Base-by-base conservation (phyloP, 1,140 invertebrate species). In the Nasonia giraulti region DNA sequence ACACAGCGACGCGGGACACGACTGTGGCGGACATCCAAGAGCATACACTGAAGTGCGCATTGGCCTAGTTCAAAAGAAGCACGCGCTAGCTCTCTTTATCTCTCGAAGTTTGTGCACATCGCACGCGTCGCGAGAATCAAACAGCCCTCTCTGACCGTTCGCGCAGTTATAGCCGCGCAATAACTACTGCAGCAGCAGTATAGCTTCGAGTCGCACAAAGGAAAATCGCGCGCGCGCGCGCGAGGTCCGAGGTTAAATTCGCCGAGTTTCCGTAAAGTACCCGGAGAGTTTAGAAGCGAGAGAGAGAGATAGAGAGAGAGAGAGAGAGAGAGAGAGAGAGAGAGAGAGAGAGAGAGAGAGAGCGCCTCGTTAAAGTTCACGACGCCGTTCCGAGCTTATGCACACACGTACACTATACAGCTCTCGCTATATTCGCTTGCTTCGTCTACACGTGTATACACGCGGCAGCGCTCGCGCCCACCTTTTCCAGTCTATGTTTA, bases 301-400 rank as follows among this genome's bases (percentile, higher is more conserved):
- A 50, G 82, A 50, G 27, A 27, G 27, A 27, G 27, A 1, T 4
- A 37, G 33, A 37, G 33, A 3, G 33, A 3, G 33, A 37, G 33
- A 73, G 33, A 37, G 33, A 2, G 33, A 2, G 33, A 37, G 33
- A 73, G 81, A 27, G 33, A 37, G 33, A 37, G 33, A 3, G 33
- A 3, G 33, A 37, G 33, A 73, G 81, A 27, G 27, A 27, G 33
- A 37, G 33, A 37, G 33, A 3, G 33, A 3, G 33, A 37, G 33
- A 73, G 81, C 68, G 40, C 62, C 82, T 84, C 76, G 76, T 73
- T 84, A 84, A 84, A 79, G 44, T 66, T 74, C 77, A 71, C 23
- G 75, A 69, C 11, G 12, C 1, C 47, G 50, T 73, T 14, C 40
- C 20, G 7, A 50, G 47, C 40, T 50, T 66, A 62, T 37, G 55